Base-by-base conservation (phyloP, 1,140 invertebrate genomes). In the Penaeus chinensis region DNA sequence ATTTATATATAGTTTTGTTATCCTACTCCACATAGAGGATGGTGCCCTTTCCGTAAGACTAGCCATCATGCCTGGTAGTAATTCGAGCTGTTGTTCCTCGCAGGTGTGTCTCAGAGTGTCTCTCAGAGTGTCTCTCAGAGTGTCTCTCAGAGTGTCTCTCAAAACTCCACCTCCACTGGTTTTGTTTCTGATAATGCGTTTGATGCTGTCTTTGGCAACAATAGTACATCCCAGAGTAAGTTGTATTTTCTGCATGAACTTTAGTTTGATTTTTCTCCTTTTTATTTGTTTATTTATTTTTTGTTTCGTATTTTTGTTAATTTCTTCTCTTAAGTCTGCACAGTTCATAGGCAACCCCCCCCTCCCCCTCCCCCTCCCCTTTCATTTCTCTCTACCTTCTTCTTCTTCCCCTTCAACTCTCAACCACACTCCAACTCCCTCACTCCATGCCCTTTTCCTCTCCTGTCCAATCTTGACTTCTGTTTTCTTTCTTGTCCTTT, bases 161-260 rank as follows among this genome's bases (percentile, higher is more conserved):
- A 87, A 82, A 87, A 24, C 85, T 87, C 82, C 82, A 63, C 79
- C 85, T 71, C 85, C 76, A 63, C 79, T 82, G 85, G 85, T 87
- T 87, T 87, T 87, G 85, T 87, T 82, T 82, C 85, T 87, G 85
- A 87, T 87, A 87, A 87, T 87, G 77, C 85, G 42, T 87, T 87
- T 87, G 85, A 82, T 87, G 85, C 85, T 82, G 85, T 87, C 62
- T 87, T 87, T 87, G 85, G 85, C 79, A 87, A 87, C 79, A 82
- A 63, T 87, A 82, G 85, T 82, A 82, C 85, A 76, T 66, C 85
- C 85, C 85, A 87, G 85, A 87, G 85, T 87, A 87, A 87, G 85
- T 87, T 86, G 77, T 86, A 80, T 80, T 86, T 66, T 86, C 61
- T 66, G 84, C 84, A 86, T 86, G 84, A 13, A 86, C 61, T 80